Conservation (phyloP, 2,113 vertebrate species). For the Aegithalos caudatus region DNA sequence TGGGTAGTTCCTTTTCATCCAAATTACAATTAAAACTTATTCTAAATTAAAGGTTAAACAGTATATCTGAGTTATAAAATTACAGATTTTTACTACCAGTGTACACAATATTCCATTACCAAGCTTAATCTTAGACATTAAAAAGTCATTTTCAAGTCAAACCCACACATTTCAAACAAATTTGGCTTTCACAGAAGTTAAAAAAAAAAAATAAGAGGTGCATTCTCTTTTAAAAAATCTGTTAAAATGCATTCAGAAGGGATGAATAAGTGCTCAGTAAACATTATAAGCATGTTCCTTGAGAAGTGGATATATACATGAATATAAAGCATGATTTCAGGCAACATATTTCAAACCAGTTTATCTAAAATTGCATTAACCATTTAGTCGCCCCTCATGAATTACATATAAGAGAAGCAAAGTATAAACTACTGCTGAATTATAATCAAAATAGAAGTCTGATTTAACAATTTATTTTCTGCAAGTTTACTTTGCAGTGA, state of each 20-base stretch:
- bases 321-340: neutral
- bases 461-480: neutral
- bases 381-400: neutral
- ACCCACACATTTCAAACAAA: neutral
- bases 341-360: neutral
- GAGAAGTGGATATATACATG: neutral
- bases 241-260: neutral
- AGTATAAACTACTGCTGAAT: neutral
- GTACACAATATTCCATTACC: neutral
- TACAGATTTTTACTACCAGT: neutral
- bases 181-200: neutral
- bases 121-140: neutral
- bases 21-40: neutral
- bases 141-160: neutral
- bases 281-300: neutral
- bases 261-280: neutral
- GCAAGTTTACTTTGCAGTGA: neutral
- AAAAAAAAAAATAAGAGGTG: neutral
- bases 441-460: neutral
- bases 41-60: neutral
- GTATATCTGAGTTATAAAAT: neutral
- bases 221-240: neutral
- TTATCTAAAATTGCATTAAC: neutral
- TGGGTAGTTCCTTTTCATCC: neutral
- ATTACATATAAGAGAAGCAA: neutral